A percentile compares a stretch with the other conserved stretches of the same genome.
These are phyloP conservation scores for Oryctes rhinoceros DNA, from an alignment of 1,140 invertebrate genomes.

Conservation along the genomic window DNA sequence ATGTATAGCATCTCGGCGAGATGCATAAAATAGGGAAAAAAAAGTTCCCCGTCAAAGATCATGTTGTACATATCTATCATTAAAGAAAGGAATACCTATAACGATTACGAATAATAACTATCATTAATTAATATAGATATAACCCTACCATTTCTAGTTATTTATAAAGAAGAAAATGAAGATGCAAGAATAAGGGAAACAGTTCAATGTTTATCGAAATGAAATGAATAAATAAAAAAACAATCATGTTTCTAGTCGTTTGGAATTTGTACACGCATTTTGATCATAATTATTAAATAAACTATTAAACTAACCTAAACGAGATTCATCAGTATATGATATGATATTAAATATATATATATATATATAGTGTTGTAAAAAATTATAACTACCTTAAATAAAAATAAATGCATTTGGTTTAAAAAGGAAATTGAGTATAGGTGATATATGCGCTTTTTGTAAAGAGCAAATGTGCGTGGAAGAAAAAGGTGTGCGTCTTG, in stretches of 20 bases:
- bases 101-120: not conserved
- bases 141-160: not conserved
- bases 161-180: not conserved
- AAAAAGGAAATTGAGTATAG: not conserved
- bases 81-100: not conserved
- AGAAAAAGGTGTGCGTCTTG: too few relatives aligned
- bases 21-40: too few relatives aligned
- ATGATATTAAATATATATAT: slow-evolving; percentile 14
- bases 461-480: not conserved
- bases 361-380: slow-evolving; percentile 21
- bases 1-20: too few relatives aligned
- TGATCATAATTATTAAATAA: slow-evolving; percentile 6
- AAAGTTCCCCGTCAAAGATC: not conserved
- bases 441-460: slow-evolving; percentile 10
- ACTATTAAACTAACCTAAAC: not conserved
- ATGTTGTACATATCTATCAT: slow-evolving; percentile 29
- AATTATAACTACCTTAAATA: not conserved
- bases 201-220: slow-evolving; percentile 3
- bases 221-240: slow-evolving; percentile 9
- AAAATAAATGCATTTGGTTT: slow-evolving; percentile 7
- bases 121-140: not conserved
- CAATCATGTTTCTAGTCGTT: slow-evolving; percentile 37
- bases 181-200: not conserved
- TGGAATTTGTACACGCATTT: slow-evolving; percentile 2
- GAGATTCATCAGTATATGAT: not conserved